Evolutionary conservation across 2,888 invertebrate genomes (phyloP).

Genomic region (Eledone cirrhosa): DNA sequence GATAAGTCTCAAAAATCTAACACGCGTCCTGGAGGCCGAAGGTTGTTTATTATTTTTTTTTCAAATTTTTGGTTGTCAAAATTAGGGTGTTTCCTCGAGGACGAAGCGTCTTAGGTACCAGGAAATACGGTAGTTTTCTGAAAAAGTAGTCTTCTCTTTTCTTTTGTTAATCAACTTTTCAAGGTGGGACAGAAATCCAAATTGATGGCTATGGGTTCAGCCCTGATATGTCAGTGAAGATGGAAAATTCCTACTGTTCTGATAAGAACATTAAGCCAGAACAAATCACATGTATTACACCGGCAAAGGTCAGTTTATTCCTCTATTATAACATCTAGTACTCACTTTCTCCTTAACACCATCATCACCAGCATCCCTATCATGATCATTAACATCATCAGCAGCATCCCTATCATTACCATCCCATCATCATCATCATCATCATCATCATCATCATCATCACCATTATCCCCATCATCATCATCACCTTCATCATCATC

Average conservation of each 20-base stretch:
- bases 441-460: slow-evolving; percentile 23
- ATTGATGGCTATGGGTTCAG: slow-evolving; percentile 15
- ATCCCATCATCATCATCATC: neutral
- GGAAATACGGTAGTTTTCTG: too few relatives aligned
- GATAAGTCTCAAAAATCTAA: too few relatives aligned
- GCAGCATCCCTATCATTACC: too few relatives aligned
- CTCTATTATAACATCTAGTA: neutral
- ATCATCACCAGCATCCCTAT: too few relatives aligned
- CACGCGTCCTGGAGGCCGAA: too few relatives aligned
- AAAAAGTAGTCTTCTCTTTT: too few relatives aligned
- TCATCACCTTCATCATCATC: neutral
- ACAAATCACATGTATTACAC: slow-evolving; percentile 39
- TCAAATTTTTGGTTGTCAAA: too few relatives aligned
- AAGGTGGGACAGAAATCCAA: neutral
- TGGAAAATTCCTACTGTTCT: slow-evolving; percentile 32
- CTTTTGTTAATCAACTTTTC: neutral
- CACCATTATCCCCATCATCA: neutral
- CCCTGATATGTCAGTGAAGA: neutral
- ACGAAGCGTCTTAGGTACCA: too few relatives aligned
- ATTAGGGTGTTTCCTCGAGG: too few relatives aligned
- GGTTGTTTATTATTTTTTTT: too few relatives aligned
- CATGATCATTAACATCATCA: too few relatives aligned
- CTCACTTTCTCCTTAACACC: neutral
- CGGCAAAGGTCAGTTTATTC: slow-evolving; percentile 35
- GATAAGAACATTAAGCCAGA: slow-evolving; percentile 30